Base-by-base conservation (phyloP, 23 tunicate genomes). In the Halocynthia aurantium region DNA sequence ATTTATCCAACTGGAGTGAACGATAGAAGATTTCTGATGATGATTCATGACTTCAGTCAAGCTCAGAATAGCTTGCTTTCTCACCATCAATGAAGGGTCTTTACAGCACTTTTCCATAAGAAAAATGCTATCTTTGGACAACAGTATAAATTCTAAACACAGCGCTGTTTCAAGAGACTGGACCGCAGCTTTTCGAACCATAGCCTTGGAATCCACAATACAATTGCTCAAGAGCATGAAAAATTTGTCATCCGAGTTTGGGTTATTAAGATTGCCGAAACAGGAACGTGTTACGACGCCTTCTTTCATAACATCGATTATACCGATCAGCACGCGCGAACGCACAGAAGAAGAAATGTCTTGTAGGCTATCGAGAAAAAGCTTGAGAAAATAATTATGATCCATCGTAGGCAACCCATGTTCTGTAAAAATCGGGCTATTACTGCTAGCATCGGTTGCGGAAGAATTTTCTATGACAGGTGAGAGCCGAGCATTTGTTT, bases 301-400 rank as follows among this genome's bases (percentile, higher is more conserved):
- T 15, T 77, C 62, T 65, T 83, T 84, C 79, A 89, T 75, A 58
- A 75, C 69, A 50, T 86, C 81, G 6, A 87, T 72, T 12, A 89
- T 80, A 55, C 80, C 88, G 15, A 50, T 56, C 51, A 89, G 73
- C 15, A 88, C 84, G 62, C 81, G 75, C 6, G 88, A 62, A 22
- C 96, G 85, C 22, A 89, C 85, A 17, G 85, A 80, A n/a, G 96
- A 85, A 55, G 85, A 69, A 61, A 76, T 53, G 70, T 87, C 93
- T 5, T 57, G 50, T 6, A 82, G 10, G 8, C 76, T 52, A n/a
- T 55, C 66, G 11, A 72, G 15, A 15, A 85, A 80, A 9, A 63
- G 60, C 84, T 79, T 54, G 9, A 51, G 51, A 67, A 77, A 55
- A 76, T 19, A 66, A 19, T 58, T 51, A 69, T 62, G 70, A 13